These are phyloP conservation scores for Acrobasis repandana DNA, from an alignment of 2,888 invertebrate species.

Conservation along the genomic window DNA sequence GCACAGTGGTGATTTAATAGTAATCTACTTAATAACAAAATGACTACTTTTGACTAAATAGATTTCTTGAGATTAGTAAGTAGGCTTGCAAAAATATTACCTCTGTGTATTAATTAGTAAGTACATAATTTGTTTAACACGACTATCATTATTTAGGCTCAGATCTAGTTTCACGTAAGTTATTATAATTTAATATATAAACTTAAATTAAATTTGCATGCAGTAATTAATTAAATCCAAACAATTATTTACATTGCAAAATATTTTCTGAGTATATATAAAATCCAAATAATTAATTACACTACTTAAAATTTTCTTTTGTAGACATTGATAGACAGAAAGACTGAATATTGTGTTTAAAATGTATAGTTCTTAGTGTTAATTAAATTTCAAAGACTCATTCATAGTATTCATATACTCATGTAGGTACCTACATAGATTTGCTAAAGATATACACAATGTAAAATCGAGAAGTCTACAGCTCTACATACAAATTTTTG, in stretches of 20 bases:
- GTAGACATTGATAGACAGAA: too few species aligned
- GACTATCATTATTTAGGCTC: conserved; percentile 35
- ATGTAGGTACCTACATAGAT: too few species aligned
- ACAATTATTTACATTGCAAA: too few species aligned
- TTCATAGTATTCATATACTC: too few species aligned
- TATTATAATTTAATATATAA: background rate
- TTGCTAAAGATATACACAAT: too few species aligned
- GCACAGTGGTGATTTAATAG: background rate
- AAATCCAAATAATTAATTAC: too few species aligned
- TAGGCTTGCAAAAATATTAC: conserved; percentile 42
- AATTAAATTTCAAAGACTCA: too few species aligned
- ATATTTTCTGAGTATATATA: too few species aligned
- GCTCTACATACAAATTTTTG: background rate
- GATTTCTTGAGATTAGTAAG: conserved; percentile 14
- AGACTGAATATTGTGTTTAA: too few species aligned
- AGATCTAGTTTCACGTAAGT: conserved; percentile 11
- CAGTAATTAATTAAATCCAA: too few species aligned
- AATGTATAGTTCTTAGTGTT: too few species aligned
- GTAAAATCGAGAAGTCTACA: background rate
- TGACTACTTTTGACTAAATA: conserved; percentile 20
- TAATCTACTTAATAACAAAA: conserved; percentile 15
- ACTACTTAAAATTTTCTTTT: too few species aligned
- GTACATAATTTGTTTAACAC: conserved; percentile 23
- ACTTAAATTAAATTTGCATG: background rate
- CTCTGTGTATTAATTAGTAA: conserved; percentile 40